Evolutionary conservation across 2,888 invertebrate species (phyloP), one percentile per base, ranked within the genome.

Genomic region (Eupeodes latifasciatus): DNA sequence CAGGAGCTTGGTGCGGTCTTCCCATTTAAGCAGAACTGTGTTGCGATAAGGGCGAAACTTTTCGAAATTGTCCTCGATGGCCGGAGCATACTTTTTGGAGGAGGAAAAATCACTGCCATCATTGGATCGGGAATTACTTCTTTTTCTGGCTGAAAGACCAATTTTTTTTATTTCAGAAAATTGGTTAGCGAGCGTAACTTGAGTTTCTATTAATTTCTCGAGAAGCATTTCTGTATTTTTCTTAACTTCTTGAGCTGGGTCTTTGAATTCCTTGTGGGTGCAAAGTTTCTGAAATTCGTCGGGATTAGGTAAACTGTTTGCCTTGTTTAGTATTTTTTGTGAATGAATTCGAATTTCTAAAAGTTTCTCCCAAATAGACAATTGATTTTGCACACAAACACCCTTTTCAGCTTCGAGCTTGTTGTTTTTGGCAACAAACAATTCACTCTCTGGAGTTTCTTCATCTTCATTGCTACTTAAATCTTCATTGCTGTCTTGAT

Each of bases 1-100:
- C 0, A 96, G 94, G 49, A 97, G 93, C 90, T 96, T 95, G 0
- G 98, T 99, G 93, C 98, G 98, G 87, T 98, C 98, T 93, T 98
- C 97, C 99, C 99, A 99, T 93, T 98, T 98, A 90, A 98, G 96
- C 85, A 99, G 96, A 10, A 97, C 96, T 0, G 95, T 94, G 92
- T 98, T 96, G 92, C 98, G 95, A 91, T 96, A 97, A 9, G 94
- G 91, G 89, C 94, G 95, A 89, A 96, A 97, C 4, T 94, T 93
- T 90, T 95, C 94, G 91, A 97, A 96, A 59, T 94, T 94, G 10
- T 93, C 93, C 10, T 94, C 91, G 49, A 97, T 93, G 87, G 95
- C 94, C 66, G 93, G 92, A 90, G 95, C 95, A 81, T 90, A 90
- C 16, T 90, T 91, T 81, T 93, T 93, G 0, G 89, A 44, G 2